Percentiles rank a stretch among this genome's conserved stretches.
phyloP scores from a whole-genome alignment of 1,140 invertebrate genomes.

The Orchestia grillus region DNA sequence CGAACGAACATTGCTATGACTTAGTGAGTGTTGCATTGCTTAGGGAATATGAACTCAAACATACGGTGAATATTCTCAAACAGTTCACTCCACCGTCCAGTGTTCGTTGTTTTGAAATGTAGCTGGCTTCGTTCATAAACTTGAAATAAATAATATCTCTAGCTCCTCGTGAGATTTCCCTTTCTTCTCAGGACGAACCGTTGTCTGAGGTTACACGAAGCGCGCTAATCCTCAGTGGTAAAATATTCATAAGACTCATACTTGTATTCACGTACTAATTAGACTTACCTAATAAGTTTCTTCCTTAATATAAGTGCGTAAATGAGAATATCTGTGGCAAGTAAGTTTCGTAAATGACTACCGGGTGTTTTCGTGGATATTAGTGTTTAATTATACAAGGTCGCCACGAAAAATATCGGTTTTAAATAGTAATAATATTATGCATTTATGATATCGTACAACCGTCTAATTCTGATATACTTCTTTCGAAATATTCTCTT shows the following conservation, averaged over 20 bases:
- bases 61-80: not conserved
- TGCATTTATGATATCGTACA: no score
- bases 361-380: no score
- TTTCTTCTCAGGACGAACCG: not conserved
- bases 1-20: not conserved
- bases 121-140: not conserved
- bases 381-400: no score
- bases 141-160: not conserved
- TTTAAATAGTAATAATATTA: no score
- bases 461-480: no score
- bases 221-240: not conserved
- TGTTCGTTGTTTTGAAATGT: not conserved
- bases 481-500: no score
- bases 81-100: not conserved
- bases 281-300: not conserved
- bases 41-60: not conserved
- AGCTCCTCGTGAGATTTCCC: no score
- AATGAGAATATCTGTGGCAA: not conserved
- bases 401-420: no score
- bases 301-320: not conserved
- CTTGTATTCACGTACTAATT: not conserved
- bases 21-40: not conserved
- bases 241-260: not conserved
- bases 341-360: not conserved
- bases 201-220: not conserved